Evolutionary conservation across 2,113 vertebrate genomes (phyloP), one percentile per base, ranked within the genome.

Genomic region (Bettongia penicillata): DNA sequence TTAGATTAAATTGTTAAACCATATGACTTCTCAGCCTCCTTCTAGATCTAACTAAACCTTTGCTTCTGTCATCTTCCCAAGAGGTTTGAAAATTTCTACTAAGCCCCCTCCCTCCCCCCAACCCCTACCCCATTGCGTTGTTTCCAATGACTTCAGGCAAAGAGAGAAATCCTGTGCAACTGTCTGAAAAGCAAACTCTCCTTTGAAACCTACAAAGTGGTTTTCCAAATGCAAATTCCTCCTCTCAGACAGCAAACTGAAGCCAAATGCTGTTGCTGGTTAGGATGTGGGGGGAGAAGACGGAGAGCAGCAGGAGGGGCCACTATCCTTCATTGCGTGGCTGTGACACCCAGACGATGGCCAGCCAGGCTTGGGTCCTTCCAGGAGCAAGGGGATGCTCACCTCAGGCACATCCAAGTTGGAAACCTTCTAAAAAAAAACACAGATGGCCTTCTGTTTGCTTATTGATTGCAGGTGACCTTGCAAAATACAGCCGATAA

Each of bases 401-500:
- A 96, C 95, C 93, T 10, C 93, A 90, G 8, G 93, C 92, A 5
- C 84, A 25, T 93, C 9, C 12, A 0, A 19, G 5, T 0, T 26
- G 90, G 93, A 95, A 94, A 31, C 49, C 93, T 68, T 51, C 0
- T 6, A 95, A 97, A 98, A 96, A 97, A 96, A 97, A 94, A 51
- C 93, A 0, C 50, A 8, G 91, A 14, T 47, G 3, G 0, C 94
- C 93, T 94, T 97, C 96, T 97, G 95, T 96, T 95, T 96, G 90
- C 95, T 94, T 94, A 96, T 94, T 0, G 50, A 91, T 50, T 92
- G 93, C 92, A 51, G 95, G 96, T 98, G 96, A 98, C 98, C 98
- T 98, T 98, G 98, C 2, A 43, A 92, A 95, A 93, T 92, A 93
- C 95, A 94, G 84, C 93, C 96, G 84, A 97, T 97, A 97, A 97